Percentiles rank a stretch among this genome's conserved stretches.
Conservation (phyloP, 2,888 invertebrate species). For the Stomorhina lunata region DNA sequence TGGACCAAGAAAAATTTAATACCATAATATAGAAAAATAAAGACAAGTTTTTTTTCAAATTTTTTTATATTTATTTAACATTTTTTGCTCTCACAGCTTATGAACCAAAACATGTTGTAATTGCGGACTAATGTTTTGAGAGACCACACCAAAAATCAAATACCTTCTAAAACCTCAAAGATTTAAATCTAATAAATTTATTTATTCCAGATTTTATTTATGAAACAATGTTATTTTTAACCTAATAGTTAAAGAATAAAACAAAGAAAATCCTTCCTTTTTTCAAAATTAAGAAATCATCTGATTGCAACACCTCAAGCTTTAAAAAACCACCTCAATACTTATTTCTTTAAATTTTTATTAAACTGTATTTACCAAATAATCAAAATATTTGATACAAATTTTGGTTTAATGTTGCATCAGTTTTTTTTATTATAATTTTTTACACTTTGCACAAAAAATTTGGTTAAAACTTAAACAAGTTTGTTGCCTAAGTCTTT, state of each 20-base stretch:
- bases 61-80: background rate
- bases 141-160: conserved; percentile 59
- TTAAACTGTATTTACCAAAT: background rate
- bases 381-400: conserved; percentile 21
- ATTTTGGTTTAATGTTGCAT: conserved; percentile 39
- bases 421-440: conserved; percentile 12
- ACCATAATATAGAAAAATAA: background rate
- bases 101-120: conserved; percentile 44
- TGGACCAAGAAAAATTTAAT: conserved; percentile 41
- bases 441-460: conserved; percentile 20
- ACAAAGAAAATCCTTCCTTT: conserved; percentile 22
- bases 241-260: background rate
- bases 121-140: conserved; percentile 26
- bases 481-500: conserved; percentile 56
- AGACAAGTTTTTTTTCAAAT: conserved; percentile 10
- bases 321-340: background rate
- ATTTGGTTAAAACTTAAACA: conserved; percentile 22
- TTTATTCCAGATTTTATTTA: background rate
- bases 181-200: conserved; percentile 47
- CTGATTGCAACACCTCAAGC: background rate
- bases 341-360: background rate
- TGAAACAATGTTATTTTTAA: too few relatives aligned
- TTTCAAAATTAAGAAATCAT: conserved; percentile 10
- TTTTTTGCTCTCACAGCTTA: background rate
- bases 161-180: conserved; percentile 37